Evolutionary conservation across 2,888 invertebrate genomes (phyloP), one percentile per base, ranked within the genome.

Genomic region (Erpobdella octoculata): DNA sequence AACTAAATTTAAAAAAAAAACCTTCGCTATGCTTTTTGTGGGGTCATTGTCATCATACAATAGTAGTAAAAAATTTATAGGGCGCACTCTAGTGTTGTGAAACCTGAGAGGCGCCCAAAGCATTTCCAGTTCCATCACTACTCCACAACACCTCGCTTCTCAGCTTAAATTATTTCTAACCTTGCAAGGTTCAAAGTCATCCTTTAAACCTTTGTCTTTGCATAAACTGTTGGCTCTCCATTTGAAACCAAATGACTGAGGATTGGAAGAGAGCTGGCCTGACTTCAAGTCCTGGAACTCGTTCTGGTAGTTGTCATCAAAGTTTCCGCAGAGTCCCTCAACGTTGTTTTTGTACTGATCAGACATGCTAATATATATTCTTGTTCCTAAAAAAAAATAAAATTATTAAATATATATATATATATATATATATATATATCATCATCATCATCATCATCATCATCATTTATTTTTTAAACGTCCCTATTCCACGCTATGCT

Each of bases 261-360:
- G 61, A 12, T 64, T 73, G 21, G 70, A 61, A 31, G 62, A 48
- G 48, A 70, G 38, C 8, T 61, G 37, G 15, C 75, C 76, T n/a
- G 37, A 66, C 4, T 41, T n/a, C 28, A 72, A 31, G 36, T 70
- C 73, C 12, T 53, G 48, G 62, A 75, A 72, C 62, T 76, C 76
- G 59, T 76, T 72, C 6, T 73, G 64, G 5, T 73, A 72, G 12
- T 69, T 66, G 25, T 70, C 73, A 71, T 76, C 73, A 41, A 68
- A 76, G 70, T 76, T 72, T 18, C 76, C 76, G 59, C 76, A 76
- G 25, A 76, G 72, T 35, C 76, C 76, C 59, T 75, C 73, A 2
- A 75, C 73, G 28, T 68, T 66, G 18, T 62, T 46, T 21, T 41
- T 64, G 65, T 73, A 74, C 58, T 68, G 65, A 15, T 70, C 53